Conservation (phyloP, 2,888 invertebrate species). For the Pinctada fucata region DNA sequence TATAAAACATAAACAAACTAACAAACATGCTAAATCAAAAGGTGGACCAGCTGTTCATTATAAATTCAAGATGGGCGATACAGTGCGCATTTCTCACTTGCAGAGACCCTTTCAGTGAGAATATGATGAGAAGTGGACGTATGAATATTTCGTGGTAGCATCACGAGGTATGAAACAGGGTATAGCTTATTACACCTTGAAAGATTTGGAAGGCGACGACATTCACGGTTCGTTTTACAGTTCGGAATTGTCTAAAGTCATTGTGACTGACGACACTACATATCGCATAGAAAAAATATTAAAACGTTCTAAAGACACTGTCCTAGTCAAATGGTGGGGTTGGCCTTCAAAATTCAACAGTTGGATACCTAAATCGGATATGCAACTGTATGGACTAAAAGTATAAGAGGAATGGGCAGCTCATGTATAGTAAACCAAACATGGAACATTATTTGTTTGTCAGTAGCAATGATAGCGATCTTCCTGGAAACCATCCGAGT, state of each 20-base stretch:
- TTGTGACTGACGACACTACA: neutral
- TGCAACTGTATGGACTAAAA: neutral
- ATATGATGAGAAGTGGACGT: no score
- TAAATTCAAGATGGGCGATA: no score
- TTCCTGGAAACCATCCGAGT: no score
- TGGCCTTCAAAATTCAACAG: slow-evolving; percentile 6
- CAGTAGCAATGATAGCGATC: neutral
- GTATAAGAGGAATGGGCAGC: neutral
- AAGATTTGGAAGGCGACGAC: neutral
- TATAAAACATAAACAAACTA: no score
- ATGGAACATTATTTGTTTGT: neutral
- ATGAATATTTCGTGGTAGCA: no score
- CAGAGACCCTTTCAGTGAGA: no score
- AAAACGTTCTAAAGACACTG: neutral
- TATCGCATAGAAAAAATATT: neutral
- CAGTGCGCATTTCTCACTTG: no score
- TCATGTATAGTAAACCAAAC: neutral
- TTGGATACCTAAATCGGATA: neutral
- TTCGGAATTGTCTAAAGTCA: neutral
- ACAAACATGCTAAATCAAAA: no score
- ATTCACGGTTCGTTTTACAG: neutral
- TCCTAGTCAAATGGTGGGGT: slow-evolving; percentile 8
- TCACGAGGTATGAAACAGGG: no score
- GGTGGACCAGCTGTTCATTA: no score
- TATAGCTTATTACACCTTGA: no score